Evolutionary conservation across 2,113 vertebrate genomes (phyloP).

Genomic region (Apodemus speciosus): DNA sequence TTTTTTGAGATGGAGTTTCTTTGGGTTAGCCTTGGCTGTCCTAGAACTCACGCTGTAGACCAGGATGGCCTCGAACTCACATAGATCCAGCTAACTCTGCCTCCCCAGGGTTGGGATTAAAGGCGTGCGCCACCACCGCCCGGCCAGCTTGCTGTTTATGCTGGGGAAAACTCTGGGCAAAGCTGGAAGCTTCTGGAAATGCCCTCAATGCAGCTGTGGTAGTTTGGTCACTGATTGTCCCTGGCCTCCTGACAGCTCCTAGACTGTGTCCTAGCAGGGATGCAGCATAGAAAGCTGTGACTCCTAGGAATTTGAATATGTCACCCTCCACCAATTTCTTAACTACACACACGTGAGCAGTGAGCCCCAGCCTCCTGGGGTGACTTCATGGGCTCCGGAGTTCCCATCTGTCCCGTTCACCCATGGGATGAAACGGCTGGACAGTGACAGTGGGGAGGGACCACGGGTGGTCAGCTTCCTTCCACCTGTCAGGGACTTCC

Average conservation of each 20-base stretch:
- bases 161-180: conserved; percentile 2
- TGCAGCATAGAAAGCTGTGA: neutral
- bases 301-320: neutral
- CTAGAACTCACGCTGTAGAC: no score
- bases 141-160: neutral
- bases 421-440: neutral
- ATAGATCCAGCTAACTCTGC: no score
- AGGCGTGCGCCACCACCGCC: no score
- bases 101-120: no score
- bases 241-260: neutral
- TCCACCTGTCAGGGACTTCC: neutral
- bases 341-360: neutral
- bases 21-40: no score
- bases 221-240: neutral
- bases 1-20: no score
- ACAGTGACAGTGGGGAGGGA: neutral
- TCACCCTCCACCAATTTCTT: neutral
- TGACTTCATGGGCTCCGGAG: neutral
- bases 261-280: neutral
- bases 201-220: neutral
- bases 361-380: neutral
- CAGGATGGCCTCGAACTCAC: no score
- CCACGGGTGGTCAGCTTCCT: neutral
- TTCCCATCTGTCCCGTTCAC: neutral
- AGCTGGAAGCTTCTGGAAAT: conserved; percentile 54